Evolutionary conservation across 2,113 vertebrate genomes (phyloP).

Genomic region (Seriola quinqueradiata): DNA sequence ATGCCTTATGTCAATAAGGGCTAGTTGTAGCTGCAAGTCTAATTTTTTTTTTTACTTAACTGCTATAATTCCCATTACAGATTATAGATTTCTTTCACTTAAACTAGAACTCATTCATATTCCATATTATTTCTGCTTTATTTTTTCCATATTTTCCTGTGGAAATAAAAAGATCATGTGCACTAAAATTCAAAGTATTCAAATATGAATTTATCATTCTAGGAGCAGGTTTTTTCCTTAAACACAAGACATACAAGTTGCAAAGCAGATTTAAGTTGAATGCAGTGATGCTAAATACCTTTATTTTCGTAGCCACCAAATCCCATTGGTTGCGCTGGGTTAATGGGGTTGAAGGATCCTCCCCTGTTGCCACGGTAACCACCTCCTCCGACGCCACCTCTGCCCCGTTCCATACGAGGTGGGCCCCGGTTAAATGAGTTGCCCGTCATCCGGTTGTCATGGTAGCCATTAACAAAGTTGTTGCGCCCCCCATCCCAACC

Average conservation of each 20-base stretch:
- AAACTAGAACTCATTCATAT: too few species aligned
- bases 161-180: too few species aligned
- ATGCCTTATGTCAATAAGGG: too few species aligned
- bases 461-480: conserved; percentile 87
- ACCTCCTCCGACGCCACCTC: conserved; percentile 78
- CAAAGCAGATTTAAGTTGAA: neutral
- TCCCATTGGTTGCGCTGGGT: conserved; percentile 77
- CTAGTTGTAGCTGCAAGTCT: too few species aligned
- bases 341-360: conserved; percentile 80
- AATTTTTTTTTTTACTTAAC: too few species aligned
- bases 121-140: too few species aligned
- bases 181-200: too few species aligned
- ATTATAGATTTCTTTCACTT: too few species aligned
- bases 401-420: conserved; percentile 84
- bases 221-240: too few species aligned
- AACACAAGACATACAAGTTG: neutral
- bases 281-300: conserved; percentile 64
- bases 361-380: conserved; percentile 81
- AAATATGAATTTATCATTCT: too few species aligned
- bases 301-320: conserved; percentile 84
- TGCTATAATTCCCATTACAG: too few species aligned
- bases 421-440: conserved; percentile 81
- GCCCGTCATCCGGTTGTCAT: conserved; percentile 83
- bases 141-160: too few species aligned
- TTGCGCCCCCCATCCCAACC: conserved; percentile 83